A percentile compares a stretch with the other conserved stretches of the same genome.
Conservation (phyloP, 1,140 invertebrate genomes). For the Dendrolimus punctatus region DNA sequence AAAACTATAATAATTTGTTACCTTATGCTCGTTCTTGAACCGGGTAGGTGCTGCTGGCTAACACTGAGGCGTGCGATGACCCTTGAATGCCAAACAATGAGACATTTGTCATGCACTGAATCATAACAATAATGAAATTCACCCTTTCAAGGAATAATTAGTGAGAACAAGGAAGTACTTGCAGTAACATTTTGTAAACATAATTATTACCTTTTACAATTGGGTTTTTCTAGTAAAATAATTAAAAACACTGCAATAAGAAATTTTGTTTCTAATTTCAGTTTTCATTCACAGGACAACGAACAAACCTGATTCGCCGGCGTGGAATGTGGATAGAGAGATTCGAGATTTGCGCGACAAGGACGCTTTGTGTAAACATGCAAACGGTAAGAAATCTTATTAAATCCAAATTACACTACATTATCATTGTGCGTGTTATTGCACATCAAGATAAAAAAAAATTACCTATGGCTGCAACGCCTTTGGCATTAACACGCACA, state of each 20-base stretch:
- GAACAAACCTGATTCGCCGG: conserved; percentile 56
- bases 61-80: conserved; percentile 45
- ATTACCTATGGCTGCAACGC: too few relatives aligned
- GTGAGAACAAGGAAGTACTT: background rate
- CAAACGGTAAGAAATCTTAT: conserved; percentile 50
- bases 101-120: conserved; percentile 42
- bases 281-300: conserved; percentile 42
- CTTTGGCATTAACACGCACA: too few relatives aligned
- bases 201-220: background rate
- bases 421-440: background rate
- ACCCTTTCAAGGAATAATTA: background rate
- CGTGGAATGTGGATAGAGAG: conserved; percentile 53
- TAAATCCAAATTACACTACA: background rate
- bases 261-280: conserved; percentile 28
- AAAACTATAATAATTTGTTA: conserved; percentile 32
- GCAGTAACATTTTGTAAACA: conserved; percentile 1
- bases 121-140: conserved; percentile 22
- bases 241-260: too few relatives aligned
- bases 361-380: conserved; percentile 49
- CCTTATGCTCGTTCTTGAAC: conserved; percentile 47
- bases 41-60: conserved; percentile 20
- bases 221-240: conserved; percentile 1
- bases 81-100: conserved; percentile 41
- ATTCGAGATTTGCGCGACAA: conserved; percentile 49
- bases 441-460: too few relatives aligned